Conservation (phyloP, 2,797 vertebrate genomes). For the Clarias laeviceps region DNA sequence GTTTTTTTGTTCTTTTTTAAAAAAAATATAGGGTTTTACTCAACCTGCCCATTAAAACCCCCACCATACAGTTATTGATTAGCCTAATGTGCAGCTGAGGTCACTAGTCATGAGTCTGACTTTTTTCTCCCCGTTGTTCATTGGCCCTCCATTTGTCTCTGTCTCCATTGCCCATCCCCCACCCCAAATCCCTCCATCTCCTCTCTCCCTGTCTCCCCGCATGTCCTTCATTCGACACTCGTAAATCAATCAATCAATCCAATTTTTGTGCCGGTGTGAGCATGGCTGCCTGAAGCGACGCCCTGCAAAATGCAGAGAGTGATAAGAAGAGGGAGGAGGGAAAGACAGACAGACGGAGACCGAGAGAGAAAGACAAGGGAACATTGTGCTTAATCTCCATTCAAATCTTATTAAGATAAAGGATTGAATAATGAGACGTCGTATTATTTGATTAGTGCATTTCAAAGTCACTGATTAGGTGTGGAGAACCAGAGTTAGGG, state of each 20-base stretch:
- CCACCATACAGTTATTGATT: slow-evolving; percentile 45
- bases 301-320: slow-evolving; percentile 28
- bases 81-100: slow-evolving; percentile 37
- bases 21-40: not conserved
- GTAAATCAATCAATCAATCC: slow-evolving; percentile 57
- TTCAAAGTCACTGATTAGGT: slow-evolving; percentile 45
- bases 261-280: slow-evolving; percentile 39
- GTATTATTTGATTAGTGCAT: slow-evolving; percentile 53
- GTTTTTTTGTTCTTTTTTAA: not conserved
- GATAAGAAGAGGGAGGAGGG: slow-evolving; percentile 2
- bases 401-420: slow-evolving; percentile 52
- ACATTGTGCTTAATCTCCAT: slow-evolving; percentile 45
- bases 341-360: not conserved
- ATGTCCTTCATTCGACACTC: slow-evolving; percentile 56
- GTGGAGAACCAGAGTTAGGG: slow-evolving; percentile 39
- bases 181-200: slow-evolving; percentile 12
- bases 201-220: slow-evolving; percentile 27
- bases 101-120: slow-evolving; percentile 42
- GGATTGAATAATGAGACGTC: slow-evolving; percentile 48
- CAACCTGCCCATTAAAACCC: not conserved
- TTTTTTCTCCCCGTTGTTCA: slow-evolving; percentile 29
- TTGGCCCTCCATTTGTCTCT: slow-evolving; percentile 54
- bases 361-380: slow-evolving; percentile 12
- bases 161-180: slow-evolving; percentile 41
- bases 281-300: slow-evolving; percentile 34